Evolutionary conservation across 2,113 vertebrate genomes (phyloP), one percentile per base, ranked within the genome.

Genomic region (Microtus richardsoni): DNA sequence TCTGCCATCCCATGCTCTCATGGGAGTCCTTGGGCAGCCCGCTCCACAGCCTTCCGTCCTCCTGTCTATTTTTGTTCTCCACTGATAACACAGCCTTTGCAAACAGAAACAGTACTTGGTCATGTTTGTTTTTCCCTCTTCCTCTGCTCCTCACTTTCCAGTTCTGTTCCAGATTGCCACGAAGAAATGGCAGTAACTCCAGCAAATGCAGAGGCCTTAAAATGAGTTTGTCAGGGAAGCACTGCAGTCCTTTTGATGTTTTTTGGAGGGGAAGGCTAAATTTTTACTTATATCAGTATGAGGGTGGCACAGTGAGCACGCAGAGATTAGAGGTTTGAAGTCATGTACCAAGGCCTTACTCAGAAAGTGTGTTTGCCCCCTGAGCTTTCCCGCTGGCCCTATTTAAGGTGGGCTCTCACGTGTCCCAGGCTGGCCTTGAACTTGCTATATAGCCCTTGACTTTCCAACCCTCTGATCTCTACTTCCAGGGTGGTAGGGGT

Each of bases 1-100:
- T 33, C 39, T 68, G 60, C 33, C 30, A 1, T 5, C 24, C 87
- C 44, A 0, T 0, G 64, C 1, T 60, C 49, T 5, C 4, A 6
- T 0, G 10, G 11, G 66, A 39, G 70, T 3, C 39, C 73, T 22
- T 8, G 2, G 58, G 68, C 21, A 21, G 47, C 4, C 0, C 0
- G 21, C 54, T 85, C 70, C 16, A 4, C 33, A 6, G 30, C 24
- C 93, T 85, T 74, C 33, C 4, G 2, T 22, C 28, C 68, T 11
- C 22, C 7, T 24, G 66, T 39, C n/a, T 41, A 66, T 41, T 86
- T 84, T 30, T 12, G 78, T 28, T 33, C 30, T 41, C 47, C 19
- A 36, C 41, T 49, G 17, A 11, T 10, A 77, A 26, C 44, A 77
- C 79, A 73, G 64, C 64, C 64, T 78, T 54, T 28, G n/a, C 41